Conservation (phyloP, 1,140 invertebrate species). For the Pinna nobilis region DNA sequence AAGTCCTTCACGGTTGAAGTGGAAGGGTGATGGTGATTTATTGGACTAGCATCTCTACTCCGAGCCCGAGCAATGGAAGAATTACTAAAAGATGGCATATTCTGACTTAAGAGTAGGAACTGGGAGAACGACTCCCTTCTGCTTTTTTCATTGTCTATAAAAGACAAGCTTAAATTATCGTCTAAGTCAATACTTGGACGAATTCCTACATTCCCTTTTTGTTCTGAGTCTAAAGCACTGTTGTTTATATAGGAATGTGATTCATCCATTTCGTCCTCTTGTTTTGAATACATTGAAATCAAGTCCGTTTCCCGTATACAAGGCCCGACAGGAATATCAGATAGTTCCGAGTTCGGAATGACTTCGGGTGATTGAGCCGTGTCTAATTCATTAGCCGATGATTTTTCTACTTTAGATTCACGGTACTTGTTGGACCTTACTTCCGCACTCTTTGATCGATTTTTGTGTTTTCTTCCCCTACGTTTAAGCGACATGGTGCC, state of each 20-base stretch:
- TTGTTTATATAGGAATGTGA: neutral
- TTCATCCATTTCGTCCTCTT: neutral
- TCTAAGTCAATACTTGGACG: neutral
- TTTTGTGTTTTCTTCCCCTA: neutral
- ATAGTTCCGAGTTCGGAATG: neutral
- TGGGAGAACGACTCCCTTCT: slow-evolving; percentile 26
- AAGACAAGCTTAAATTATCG: neutral
- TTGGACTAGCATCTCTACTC: neutral
- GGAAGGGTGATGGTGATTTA: no score
- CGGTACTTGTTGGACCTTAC: neutral
- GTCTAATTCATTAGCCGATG: neutral
- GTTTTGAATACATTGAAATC: neutral
- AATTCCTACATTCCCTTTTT: neutral
- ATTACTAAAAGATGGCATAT: neutral
- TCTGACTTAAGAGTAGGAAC: slow-evolving; percentile 19
- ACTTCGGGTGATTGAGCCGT: neutral
- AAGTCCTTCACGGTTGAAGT: neutral
- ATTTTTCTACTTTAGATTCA: neutral
- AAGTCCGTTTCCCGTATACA: neutral
- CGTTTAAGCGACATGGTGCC: neutral
- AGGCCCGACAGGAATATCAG: no score
- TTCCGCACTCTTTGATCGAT: slow-evolving; percentile 6
- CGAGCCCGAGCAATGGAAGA: neutral
- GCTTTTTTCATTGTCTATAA: slow-evolving; percentile 13
- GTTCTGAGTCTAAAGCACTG: neutral